Conservation (phyloP, 2,113 vertebrate genomes). For the Gallinago media region DNA sequence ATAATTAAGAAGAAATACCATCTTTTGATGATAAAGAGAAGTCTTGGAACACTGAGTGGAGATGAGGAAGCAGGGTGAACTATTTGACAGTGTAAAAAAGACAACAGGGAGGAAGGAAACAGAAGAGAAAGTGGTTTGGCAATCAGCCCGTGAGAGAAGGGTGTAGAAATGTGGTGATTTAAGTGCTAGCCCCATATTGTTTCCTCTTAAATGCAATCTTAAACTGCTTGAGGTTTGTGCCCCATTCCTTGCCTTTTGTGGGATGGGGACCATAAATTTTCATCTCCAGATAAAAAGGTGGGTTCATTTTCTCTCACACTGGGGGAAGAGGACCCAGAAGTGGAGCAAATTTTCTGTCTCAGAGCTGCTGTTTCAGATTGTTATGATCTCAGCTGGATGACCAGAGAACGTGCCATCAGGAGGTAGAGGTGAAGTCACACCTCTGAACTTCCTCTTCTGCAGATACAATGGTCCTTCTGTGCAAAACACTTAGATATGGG, state of each 20-base stretch:
- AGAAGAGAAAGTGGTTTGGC: conserved; percentile 32
- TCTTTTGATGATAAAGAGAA: not conserved
- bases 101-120: not conserved
- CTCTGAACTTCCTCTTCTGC: not conserved
- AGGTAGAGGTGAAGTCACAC: not conserved
- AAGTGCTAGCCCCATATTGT: not conserved
- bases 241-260: not conserved
- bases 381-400: not conserved
- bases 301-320: not conserved
- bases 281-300: not conserved
- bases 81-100: not conserved
- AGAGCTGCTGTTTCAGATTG: not conserved
- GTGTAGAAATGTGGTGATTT: not conserved
- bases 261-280: not conserved
- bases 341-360: not conserved
- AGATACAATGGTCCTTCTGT: not conserved
- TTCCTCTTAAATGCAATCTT: not conserved
- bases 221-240: not conserved
- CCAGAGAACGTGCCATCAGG: not conserved
- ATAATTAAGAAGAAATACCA: not conserved
- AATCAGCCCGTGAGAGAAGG: not conserved
- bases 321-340: not conserved
- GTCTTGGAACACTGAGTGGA: not conserved
- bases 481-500: not conserved
- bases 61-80: not conserved